Evolutionary conservation across 2,888 invertebrate genomes (phyloP), one percentile per base, ranked within the genome.

Genomic region (Andrena praecox): DNA sequence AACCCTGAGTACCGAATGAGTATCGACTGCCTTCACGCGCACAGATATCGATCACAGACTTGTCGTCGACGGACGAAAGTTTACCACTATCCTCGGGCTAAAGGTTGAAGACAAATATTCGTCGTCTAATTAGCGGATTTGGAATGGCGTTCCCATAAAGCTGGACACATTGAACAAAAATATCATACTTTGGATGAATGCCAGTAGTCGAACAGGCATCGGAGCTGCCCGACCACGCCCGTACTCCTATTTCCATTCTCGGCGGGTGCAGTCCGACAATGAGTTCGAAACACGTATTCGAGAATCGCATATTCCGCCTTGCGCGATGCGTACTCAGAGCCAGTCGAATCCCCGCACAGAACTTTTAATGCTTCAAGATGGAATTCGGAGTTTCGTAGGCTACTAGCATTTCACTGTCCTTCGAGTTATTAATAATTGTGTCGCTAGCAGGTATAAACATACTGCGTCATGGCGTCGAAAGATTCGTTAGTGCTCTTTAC

Each of bases 121-220:
- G 64, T n/a, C 71, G 86, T 88, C 90, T 91, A 93, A 92, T 93
- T 93, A 91, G 85, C 81, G 78, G 84, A 91, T 90, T 90, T 91
- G 79, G 91, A 85, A 80, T 90, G 84, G 73, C 56, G 68, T 73
- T 84, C 82, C 85, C 87, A 90, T 91, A 91, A 92, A 91, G 89
- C 89, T 89, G 87, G 90, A 87, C 90, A 90, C 91, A 90, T 92
- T 92, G 90, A 91, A 91, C 89, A 91, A 92, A 92, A 92, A 93
- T 92, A 91, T 91, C 90, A 91, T 90, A 90, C 91, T 91, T 90
- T 92, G 92, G 93, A 91, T 83, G 85, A 73, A 71, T 85, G 92
- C 92, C 91, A 93, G 86, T 85, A 69, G 87, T 85, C 87, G 85
- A 89, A 88, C 87, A 86, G 86, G 80, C 90, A 91, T 90, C 88